A percentile compares a stretch with the other conserved stretches of the same genome.
phyloP scores from a whole-genome alignment of 2,888 invertebrate genomes.

The Therioaphis trifolii region DNA sequence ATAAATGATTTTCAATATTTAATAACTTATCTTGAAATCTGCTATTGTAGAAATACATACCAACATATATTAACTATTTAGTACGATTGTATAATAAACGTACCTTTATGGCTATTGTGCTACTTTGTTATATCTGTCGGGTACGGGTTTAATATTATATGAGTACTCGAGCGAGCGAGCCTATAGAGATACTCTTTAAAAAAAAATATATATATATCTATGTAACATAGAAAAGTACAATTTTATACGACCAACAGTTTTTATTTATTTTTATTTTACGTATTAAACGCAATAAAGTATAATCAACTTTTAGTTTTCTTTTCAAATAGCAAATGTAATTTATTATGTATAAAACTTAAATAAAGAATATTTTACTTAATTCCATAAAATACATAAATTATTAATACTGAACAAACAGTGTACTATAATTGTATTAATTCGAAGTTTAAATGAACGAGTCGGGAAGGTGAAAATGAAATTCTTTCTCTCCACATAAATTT shows the following conservation, averaged over 20 bases:
- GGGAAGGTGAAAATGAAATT: background rate
- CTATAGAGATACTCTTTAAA: too few species aligned
- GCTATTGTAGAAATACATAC: too few species aligned
- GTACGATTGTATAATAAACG: too few species aligned
- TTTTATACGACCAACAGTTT: background rate
- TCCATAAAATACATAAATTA: conserved; percentile 9
- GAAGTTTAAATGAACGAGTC: conserved; percentile 25
- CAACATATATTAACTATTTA: too few species aligned
- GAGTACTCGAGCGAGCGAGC: too few species aligned
- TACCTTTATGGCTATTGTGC: too few species aligned
- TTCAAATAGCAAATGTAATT: background rate
- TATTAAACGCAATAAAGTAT: background rate
- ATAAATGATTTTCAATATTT: too few species aligned
- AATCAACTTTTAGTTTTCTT: conserved; percentile 8
- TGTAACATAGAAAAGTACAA: too few species aligned
- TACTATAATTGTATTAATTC: conserved; percentile 4
- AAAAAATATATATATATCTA: too few species aligned
- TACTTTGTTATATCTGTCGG: too few species aligned
- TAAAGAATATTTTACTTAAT: conserved; percentile 2
- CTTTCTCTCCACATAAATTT: background rate
- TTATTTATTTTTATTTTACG: background rate
- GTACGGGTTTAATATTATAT: too few species aligned
- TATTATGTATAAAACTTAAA: conserved; percentile 7
- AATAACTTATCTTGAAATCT: too few species aligned
- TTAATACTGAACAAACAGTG: conserved; percentile 21